A percentile compares a stretch with the other conserved stretches of the same genome.
phyloP scores from a whole-genome alignment of 2,797 vertebrate species.

The Girardinus metallicus region DNA sequence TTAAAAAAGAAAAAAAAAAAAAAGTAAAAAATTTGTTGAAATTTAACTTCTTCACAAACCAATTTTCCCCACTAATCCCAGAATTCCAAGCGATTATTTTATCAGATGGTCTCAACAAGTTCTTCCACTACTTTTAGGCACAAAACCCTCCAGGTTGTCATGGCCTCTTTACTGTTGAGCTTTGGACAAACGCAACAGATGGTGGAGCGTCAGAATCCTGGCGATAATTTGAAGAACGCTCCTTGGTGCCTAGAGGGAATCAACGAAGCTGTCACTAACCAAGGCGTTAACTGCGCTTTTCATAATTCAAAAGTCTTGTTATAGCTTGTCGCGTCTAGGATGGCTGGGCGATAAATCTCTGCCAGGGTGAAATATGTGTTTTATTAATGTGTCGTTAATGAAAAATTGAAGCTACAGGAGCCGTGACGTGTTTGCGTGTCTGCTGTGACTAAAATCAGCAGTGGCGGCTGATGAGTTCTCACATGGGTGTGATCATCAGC shows the following conservation, averaged over 20 bases:
- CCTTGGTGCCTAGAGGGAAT: slow-evolving; percentile 53
- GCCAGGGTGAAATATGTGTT: slow-evolving; percentile 67
- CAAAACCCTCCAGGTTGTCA: slow-evolving; percentile 37
- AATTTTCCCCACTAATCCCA: slow-evolving; percentile 23
- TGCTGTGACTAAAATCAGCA: slow-evolving; percentile 18
- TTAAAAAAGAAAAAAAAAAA: slow-evolving; percentile 20
- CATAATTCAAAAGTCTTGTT: slow-evolving; percentile 78
- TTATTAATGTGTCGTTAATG: slow-evolving; percentile 73
- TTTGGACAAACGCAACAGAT: slow-evolving; percentile 56
- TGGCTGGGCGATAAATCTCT: slow-evolving; percentile 62
- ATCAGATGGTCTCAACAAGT: slow-evolving; percentile 44
- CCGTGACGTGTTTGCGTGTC: slow-evolving; percentile 10
- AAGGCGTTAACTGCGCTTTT: slow-evolving; percentile 62
- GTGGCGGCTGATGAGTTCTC: slow-evolving; percentile 13
- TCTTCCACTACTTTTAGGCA: neutral
- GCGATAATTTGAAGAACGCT: slow-evolving; percentile 64
- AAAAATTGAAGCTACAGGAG: slow-evolving; percentile 35
- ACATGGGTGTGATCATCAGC: slow-evolving; percentile 5
- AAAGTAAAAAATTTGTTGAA: slow-evolving; percentile 17
- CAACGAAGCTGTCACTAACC: slow-evolving; percentile 59
- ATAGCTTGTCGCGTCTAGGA: slow-evolving; percentile 69
- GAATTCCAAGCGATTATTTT: slow-evolving; percentile 50
- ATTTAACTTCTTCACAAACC: slow-evolving; percentile 52
- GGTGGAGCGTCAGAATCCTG: slow-evolving; percentile 37
- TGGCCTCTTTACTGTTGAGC: slow-evolving; percentile 29